These are phyloP conservation scores for Cecidostiba fungosa DNA, from an alignment of 2,888 invertebrate genomes.

Conservation along the genomic window DNA sequence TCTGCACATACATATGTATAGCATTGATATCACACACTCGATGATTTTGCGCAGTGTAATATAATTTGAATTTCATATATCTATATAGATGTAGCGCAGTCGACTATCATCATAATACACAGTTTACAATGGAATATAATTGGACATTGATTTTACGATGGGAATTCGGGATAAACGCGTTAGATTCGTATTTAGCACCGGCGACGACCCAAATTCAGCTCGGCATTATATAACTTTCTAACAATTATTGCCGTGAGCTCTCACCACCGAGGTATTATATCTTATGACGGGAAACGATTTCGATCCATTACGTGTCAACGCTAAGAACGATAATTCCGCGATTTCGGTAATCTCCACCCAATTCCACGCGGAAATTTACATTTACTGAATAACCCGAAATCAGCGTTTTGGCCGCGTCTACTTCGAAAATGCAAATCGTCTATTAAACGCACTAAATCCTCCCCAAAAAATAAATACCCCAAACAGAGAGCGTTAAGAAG, in stretches of 20 bases:
- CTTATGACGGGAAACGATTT: not conserved
- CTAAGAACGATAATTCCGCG: not conserved
- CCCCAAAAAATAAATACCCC: not conserved
- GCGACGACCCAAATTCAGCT: not conserved
- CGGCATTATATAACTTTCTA: not conserved
- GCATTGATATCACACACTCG: too few species aligned
- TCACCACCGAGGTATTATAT: not conserved
- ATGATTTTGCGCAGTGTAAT: not conserved
- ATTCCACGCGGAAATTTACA: not conserved
- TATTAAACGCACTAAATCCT: too few species aligned
- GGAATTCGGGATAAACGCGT: not conserved
- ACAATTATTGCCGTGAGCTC: not conserved
- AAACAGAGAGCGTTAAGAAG: not conserved
- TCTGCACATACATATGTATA: too few species aligned
- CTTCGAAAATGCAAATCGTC: too few species aligned
- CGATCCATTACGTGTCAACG: not conserved
- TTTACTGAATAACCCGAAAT: not conserved
- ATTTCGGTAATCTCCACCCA: not conserved
- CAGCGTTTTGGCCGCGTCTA: too few species aligned
- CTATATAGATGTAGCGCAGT: not conserved
- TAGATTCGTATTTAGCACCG: not conserved
- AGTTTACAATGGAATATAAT: not conserved
- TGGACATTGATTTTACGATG: slow-evolving; percentile 4
- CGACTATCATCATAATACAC: not conserved
- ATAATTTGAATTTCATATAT: not conserved